phyloP scores from a whole-genome alignment of 2,888 invertebrate species.

The Limnephilus auricula region DNA sequence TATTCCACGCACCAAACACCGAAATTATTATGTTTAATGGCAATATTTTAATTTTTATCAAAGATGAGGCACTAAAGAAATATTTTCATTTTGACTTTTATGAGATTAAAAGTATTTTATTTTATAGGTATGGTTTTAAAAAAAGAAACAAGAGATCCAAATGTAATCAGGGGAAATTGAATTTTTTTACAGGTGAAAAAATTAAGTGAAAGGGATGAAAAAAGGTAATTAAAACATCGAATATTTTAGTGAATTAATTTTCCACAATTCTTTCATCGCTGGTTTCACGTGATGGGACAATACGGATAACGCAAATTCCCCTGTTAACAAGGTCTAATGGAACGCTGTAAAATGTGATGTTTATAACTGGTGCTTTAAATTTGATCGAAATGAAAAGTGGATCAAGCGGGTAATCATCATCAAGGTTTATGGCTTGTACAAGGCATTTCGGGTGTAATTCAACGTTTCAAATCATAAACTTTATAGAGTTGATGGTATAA shows the following conservation, averaged over 20 bases:
- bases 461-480: slow-evolving; percentile 19
- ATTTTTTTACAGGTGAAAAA: too few relatives aligned
- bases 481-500: slow-evolving; percentile 27
- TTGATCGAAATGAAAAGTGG: slow-evolving; percentile 57
- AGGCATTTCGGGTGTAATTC: slow-evolving; percentile 30
- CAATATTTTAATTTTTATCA: too few relatives aligned
- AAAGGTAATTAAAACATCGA: not conserved
- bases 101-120: too few relatives aligned
- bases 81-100: too few relatives aligned
- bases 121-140: too few relatives aligned
- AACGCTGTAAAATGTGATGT: slow-evolving; percentile 47
- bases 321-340: slow-evolving; percentile 45
- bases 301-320: slow-evolving; percentile 27
- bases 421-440: slow-evolving; percentile 47
- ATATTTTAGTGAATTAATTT: not conserved
- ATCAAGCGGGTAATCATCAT: slow-evolving; percentile 53
- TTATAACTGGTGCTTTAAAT: slow-evolving; percentile 54
- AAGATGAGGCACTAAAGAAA: too few relatives aligned
- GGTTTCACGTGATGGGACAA: slow-evolving; percentile 28
- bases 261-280: not conserved
- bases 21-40: too few relatives aligned
- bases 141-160: too few relatives aligned
- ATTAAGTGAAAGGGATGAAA: not conserved
- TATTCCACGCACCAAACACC: too few relatives aligned
- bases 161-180: too few relatives aligned